Percentiles rank a stretch among this genome's conserved stretches.
Evolutionary conservation across 2,888 invertebrate species (phyloP).

Genomic region (Pharmacophagus antenor): DNA sequence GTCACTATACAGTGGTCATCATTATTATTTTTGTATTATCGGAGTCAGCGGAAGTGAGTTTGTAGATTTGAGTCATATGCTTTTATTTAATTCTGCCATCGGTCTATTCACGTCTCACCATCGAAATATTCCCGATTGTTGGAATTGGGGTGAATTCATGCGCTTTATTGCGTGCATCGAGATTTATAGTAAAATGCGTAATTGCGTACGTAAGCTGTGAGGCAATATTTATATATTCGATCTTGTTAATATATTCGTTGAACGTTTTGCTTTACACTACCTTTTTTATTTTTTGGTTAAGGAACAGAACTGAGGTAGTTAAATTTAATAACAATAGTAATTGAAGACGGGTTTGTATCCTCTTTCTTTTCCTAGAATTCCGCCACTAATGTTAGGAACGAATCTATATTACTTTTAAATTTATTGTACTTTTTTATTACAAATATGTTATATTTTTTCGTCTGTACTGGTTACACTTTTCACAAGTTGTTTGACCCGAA

Average conservation of each 20-base stretch:
- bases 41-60: slow-evolving; percentile 1
- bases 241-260: too few species aligned
- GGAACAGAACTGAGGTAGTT: too few species aligned
- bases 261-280: too few species aligned
- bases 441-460: background rate
- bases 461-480: background rate
- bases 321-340: too few species aligned
- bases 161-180: background rate
- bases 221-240: background rate
- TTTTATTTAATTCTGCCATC: slow-evolving; percentile 11
- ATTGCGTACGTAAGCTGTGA: background rate
- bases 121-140: background rate
- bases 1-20: background rate
- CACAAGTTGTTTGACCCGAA: slow-evolving; percentile 16
- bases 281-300: too few species aligned
- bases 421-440: background rate
- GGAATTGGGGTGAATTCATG: slow-evolving; percentile 5
- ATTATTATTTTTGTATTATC: slow-evolving; percentile 9
- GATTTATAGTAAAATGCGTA: background rate
- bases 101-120: slow-evolving; percentile 12
- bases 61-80: slow-evolving; percentile 15
- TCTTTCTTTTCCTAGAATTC: background rate
- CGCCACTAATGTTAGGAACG: background rate
- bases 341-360: too few species aligned
- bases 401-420: background rate